phyloP scores from a whole-genome alignment of 92 coral and sea anemone genomes.

The Epizoanthus fatuus region DNA sequence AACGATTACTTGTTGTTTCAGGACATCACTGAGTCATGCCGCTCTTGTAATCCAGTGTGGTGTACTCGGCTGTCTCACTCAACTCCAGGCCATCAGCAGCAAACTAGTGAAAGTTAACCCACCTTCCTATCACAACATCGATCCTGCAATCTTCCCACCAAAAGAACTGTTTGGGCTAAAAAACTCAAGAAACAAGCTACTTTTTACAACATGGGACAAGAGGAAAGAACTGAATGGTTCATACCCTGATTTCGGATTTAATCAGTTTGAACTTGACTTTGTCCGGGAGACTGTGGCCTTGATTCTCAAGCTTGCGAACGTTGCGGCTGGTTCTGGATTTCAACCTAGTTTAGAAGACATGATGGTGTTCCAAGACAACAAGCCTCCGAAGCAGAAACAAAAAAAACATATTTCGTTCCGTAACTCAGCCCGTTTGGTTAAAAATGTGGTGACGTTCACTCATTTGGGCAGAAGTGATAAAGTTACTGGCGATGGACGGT shows the following conservation, averaged over 20 bases:
- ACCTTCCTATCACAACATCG: conserved; percentile 76
- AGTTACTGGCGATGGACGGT: background rate
- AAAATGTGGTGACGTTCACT: conserved; percentile 43
- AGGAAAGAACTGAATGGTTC: conserved; percentile 29
- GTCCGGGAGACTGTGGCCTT: conserved; percentile 63
- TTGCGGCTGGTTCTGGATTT: conserved; percentile 70
- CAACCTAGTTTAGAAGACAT: conserved; percentile 75
- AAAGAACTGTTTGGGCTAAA: conserved; percentile 66
- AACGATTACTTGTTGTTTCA: conserved; percentile 6
- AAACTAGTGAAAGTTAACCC: conserved; percentile 77
- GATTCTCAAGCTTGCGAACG: conserved; percentile 55
- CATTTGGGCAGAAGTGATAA: conserved; percentile 19
- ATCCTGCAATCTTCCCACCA: conserved; percentile 85
- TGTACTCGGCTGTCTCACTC: conserved; percentile 68
- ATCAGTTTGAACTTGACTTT: conserved; percentile 72
- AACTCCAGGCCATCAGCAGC: conserved; percentile 70
- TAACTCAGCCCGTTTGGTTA: conserved; percentile 70
- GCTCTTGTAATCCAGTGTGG: conserved; percentile 79
- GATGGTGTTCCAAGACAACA: conserved; percentile 47
- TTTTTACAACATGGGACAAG: conserved; percentile 40
- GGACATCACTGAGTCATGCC: conserved; percentile 50
- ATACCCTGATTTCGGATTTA: conserved; percentile 71
- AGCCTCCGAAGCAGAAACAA: conserved; percentile 14
- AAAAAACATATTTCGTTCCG: conserved; percentile 74
- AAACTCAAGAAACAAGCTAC: conserved; percentile 60